Evolutionary conservation across 2,113 vertebrate genomes (phyloP), one percentile per base, ranked within the genome.

Genomic region (Romanogobio albipinnatus): DNA sequence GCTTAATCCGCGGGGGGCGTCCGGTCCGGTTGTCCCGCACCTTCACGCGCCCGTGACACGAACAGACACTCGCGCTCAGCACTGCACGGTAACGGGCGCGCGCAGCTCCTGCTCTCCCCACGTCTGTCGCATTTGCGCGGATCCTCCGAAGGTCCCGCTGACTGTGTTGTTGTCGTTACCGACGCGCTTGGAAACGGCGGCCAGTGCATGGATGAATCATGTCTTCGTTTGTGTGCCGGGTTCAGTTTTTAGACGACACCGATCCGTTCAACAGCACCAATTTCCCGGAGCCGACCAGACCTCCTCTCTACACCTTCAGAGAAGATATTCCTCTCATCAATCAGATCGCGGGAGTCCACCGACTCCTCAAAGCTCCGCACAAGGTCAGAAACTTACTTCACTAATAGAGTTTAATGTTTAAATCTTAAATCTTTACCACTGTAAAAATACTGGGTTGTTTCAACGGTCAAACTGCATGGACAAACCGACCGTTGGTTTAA

Each of bases 221-320:
- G 97, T 95, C 96, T 92, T 96, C 96, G 89, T 92, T 97, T 89
- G 93, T 95, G 75, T 98, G 95, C 95, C 93, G 97, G 93, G 96
- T 98, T 92, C 97, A 98, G 94, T 97, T 98, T 90, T 91, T 98
- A 93, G 97, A 98, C 87, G 97, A 98, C 90, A 98, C 97, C 84
- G 97, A 98, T 93, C 97, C 97, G 70, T 98, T 98, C 90, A 98
- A 96, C 92, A 97, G 97, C 93, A 98, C 97, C 73, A 97, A 94
- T 88, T 98, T 98, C 90, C 97, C 97, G 19, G 97, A 98, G 85
- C 97, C 97, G 90, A 97, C 94, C 64, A 92, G 97, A 88, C 96
- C 97, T 3, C 97, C 97, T 45, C 88, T 95, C 3, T 98, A 95
- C 95, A 94, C 96, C 73, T 98, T 98, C 93, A 93, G 96, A 58